These are phyloP conservation scores for Megaceryle torquata DNA, from an alignment of 2,113 vertebrate species.

Conservation along the genomic window DNA sequence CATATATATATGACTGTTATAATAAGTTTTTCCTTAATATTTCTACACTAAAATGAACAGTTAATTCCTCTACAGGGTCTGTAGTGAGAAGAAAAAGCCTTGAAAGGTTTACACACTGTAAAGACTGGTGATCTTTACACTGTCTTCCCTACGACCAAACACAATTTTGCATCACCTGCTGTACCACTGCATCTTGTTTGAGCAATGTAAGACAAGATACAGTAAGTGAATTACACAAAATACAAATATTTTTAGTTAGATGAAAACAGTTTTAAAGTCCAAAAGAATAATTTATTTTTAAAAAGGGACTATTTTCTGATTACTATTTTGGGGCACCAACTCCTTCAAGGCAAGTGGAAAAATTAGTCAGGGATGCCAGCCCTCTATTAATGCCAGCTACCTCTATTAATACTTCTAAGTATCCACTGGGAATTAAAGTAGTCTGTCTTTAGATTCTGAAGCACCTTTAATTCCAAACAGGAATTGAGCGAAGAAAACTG, in stretches of 20 bases:
- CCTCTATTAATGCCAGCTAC: not conserved
- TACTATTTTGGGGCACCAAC: not conserved
- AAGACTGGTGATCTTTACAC: not conserved
- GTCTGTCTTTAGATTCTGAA: not conserved
- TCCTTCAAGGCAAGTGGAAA: not conserved
- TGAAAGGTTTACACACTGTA: not conserved
- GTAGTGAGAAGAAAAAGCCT: not conserved
- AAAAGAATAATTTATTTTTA: not conserved
- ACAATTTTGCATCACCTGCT: not conserved
- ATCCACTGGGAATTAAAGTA: not conserved
- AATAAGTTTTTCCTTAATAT: not conserved
- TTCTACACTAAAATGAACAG: not conserved
- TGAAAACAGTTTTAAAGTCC: not conserved
- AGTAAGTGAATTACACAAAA: not conserved
- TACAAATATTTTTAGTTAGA: not conserved
- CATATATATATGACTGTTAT: not conserved
- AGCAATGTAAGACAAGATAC: not conserved
- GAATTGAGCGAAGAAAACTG: not conserved
- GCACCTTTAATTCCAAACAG: not conserved
- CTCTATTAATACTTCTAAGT: not conserved
- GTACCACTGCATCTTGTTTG: not conserved
- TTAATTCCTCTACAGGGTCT: not conserved
- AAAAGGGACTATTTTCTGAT: not conserved
- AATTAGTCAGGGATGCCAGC: not conserved
- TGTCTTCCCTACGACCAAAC: not conserved